Conservation (phyloP, 2,113 vertebrate species). For the Aramus guarauna region DNA sequence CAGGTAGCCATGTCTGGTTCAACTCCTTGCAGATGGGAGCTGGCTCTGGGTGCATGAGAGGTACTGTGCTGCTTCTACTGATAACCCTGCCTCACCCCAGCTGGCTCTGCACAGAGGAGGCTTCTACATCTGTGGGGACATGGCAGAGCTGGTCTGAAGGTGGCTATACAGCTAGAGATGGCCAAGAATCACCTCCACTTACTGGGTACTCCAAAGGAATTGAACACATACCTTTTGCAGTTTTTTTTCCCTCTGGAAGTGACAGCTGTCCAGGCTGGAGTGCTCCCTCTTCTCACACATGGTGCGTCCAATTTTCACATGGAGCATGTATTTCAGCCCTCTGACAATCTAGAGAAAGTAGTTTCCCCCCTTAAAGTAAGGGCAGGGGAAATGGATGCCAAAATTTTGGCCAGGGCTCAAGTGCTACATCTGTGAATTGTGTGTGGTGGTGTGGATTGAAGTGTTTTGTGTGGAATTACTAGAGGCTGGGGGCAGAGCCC, state of each 20-base stretch:
- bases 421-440: background rate
- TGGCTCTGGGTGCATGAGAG: background rate
- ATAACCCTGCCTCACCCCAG: background rate
- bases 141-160: background rate
- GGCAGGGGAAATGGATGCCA: background rate
- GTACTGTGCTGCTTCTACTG: background rate
- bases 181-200: background rate
- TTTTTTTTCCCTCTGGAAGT: slow-evolving; percentile 60
- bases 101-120: background rate
- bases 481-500: background rate
- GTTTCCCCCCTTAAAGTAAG: background rate
- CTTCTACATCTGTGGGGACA: background rate
- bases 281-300: slow-evolving; percentile 64
- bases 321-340: slow-evolving; percentile 75
- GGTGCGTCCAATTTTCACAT: slow-evolving; percentile 60
- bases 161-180: background rate
- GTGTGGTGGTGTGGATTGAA: background rate
- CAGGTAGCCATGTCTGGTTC: background rate
- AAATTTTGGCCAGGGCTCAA: background rate
- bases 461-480: background rate
- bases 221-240: slow-evolving; percentile 53
- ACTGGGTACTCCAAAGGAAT: background rate
- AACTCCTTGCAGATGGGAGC: background rate
- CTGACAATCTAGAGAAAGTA: slow-evolving; percentile 67
- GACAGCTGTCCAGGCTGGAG: slow-evolving; percentile 61